Conservation (phyloP, 2,797 vertebrate species). For the Urophycis tenuis region DNA sequence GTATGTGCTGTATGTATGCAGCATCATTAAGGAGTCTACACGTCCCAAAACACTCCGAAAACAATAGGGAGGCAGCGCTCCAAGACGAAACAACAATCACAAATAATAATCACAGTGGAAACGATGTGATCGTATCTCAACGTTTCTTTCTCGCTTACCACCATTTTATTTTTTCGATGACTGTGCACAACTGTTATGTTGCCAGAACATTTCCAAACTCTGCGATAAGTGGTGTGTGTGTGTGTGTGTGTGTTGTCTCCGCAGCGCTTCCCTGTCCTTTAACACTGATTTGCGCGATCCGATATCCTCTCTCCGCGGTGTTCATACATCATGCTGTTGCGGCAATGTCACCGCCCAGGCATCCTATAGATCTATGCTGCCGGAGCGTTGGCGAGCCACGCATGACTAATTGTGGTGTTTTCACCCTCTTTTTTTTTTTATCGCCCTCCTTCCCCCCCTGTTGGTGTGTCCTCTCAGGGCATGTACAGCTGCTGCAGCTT, state of each 20-base stretch:
- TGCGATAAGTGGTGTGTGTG: background rate
- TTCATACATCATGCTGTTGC: background rate
- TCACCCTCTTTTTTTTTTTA: slow-evolving; percentile 4
- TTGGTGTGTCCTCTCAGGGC: too few species aligned
- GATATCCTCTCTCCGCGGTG: background rate
- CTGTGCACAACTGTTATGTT: background rate
- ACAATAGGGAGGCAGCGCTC: background rate
- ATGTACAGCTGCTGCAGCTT: slow-evolving; percentile 95
- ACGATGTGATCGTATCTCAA: slow-evolving; percentile 25
- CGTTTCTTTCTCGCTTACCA: slow-evolving; percentile 12
- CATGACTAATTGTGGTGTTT: background rate
- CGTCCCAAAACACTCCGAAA: background rate
- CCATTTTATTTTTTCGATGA: slow-evolving; percentile 12
- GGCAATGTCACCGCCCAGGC: background rate
- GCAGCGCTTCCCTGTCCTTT: background rate
- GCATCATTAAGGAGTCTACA: background rate
- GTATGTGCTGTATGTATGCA: slow-evolving; percentile 14
- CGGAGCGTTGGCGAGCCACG: background rate
- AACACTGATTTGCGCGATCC: background rate
- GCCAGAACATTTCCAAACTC: background rate
- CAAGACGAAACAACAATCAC: background rate
- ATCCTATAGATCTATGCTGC: background rate
- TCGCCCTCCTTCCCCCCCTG: too few species aligned
- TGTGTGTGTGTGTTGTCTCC: background rate
- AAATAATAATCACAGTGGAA: slow-evolving; percentile 17